Evolutionary conservation across 2,113 vertebrate genomes (phyloP).

Genomic region (Neogale vison): DNA sequence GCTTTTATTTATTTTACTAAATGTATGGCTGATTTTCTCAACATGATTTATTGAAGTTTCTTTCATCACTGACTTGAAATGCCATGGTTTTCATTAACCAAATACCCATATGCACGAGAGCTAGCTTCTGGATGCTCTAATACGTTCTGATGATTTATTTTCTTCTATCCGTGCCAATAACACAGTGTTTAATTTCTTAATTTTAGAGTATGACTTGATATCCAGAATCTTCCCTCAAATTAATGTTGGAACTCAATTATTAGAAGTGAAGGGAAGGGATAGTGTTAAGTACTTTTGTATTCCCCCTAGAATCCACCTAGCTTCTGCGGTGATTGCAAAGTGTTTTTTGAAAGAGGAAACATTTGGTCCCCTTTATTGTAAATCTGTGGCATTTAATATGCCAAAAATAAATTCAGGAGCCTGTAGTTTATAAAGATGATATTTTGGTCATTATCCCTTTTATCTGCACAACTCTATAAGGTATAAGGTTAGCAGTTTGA

Average conservation of each 20-base stretch:
- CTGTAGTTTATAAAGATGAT: not conserved
- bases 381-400: not conserved
- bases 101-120: not conserved
- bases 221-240: not conserved
- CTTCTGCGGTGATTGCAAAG: constrained; percentile 23
- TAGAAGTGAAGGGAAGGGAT: not conserved
- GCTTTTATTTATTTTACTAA: constrained; percentile 31
- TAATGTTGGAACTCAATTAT: not conserved
- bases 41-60: not conserved
- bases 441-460: not conserved
- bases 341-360: not conserved
- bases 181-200: not conserved
- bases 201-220: constrained; percentile 22
- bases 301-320: not conserved
- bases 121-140: constrained; percentile 17
- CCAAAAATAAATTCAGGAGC: not conserved
- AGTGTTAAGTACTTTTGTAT: not conserved
- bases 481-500: not conserved
- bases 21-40: not conserved
- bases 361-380: not conserved
- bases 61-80: constrained; percentile 14
- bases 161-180: not conserved
- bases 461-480: not conserved
- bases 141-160: not conserved
- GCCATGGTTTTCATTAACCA: constrained; percentile 24